Conservation (phyloP, 1,140 invertebrate species). For the Anastrepha ludens region DNA sequence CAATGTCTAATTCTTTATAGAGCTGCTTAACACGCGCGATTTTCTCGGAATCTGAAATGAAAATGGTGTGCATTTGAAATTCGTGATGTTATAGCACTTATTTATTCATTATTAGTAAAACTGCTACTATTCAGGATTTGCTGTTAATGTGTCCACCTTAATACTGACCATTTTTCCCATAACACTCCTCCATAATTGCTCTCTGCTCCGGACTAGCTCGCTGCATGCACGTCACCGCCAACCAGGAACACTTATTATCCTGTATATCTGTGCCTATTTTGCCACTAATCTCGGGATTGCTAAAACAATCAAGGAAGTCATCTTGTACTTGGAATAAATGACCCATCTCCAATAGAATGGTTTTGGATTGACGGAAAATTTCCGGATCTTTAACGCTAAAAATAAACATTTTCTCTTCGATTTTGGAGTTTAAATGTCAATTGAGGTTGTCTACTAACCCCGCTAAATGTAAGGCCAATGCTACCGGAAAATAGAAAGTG, state of each 20-base stretch:
- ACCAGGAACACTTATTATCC: slow-evolving; percentile 92
- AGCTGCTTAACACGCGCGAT: slow-evolving; percentile 81
- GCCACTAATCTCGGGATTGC: slow-evolving; percentile 87
- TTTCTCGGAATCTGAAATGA: no score
- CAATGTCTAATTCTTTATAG: slow-evolving; percentile 87
- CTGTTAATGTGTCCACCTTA: no score
- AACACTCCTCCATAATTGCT: slow-evolving; percentile 87
- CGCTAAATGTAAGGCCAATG: slow-evolving; percentile 75
- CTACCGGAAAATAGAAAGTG: slow-evolving; percentile 94
- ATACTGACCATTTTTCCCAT: slow-evolving; percentile 78
- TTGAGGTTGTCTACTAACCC: no score
- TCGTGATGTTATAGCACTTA: no score
- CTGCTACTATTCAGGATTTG: no score
- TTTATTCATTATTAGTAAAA: no score
- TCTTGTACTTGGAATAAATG: slow-evolving; percentile 91
- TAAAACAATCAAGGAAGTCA: slow-evolving; percentile 83
- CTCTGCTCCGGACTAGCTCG: slow-evolving; percentile 84
- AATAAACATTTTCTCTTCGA: slow-evolving; percentile 72
- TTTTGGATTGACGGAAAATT: slow-evolving; percentile 88
- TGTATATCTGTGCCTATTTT: slow-evolving; percentile 95
- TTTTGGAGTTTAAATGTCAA: no score
- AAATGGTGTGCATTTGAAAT: no score
- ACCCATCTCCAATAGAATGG: slow-evolving; percentile 95
- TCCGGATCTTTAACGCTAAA: slow-evolving; percentile 78
- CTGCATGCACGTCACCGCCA: slow-evolving; percentile 81